phyloP scores from a whole-genome alignment of 1,140 invertebrate species.

The Lucilia sericata region DNA sequence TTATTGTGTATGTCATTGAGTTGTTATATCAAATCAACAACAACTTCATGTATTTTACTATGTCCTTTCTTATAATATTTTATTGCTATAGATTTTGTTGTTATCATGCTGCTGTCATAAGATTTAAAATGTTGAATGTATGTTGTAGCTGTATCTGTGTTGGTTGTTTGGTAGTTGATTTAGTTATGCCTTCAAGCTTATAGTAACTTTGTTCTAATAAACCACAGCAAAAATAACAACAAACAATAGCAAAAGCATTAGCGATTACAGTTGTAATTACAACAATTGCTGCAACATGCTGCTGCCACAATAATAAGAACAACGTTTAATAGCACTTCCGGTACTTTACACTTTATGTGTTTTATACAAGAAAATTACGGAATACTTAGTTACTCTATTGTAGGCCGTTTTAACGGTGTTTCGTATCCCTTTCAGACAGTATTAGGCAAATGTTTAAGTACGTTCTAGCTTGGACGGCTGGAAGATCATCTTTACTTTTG shows the following conservation, averaged over 20 bases:
- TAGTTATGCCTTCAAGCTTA: conserved; percentile 27
- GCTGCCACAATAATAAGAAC: conserved; percentile 13
- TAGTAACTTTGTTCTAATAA: not conserved
- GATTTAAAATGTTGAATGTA: too few species aligned
- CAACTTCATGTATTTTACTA: not conserved
- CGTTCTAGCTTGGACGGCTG: too few species aligned
- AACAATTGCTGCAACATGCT: not conserved
- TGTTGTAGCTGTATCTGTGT: too few species aligned
- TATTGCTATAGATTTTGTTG: too few species aligned
- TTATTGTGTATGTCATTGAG: not conserved
- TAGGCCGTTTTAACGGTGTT: too few species aligned
- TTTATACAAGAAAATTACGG: not conserved
- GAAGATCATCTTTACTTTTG: too few species aligned
- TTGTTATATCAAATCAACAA: not conserved
- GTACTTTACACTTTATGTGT: conserved; percentile 26
- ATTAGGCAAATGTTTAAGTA: too few species aligned
- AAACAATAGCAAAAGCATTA: not conserved
- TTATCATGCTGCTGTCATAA: too few species aligned
- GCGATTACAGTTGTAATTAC: not conserved
- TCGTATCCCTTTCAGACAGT: too few species aligned
- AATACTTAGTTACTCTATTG: too few species aligned
- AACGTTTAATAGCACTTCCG: conserved; percentile 39
- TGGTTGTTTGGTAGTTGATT: conserved; percentile 2
- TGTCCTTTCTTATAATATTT: conserved; percentile 15
- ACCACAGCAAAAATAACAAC: not conserved